Percentiles rank a stretch among this genome's conserved stretches.
These are phyloP conservation scores for Cordilura impudica DNA, from an alignment of 2,888 invertebrate genomes.

Conservation along the genomic window DNA sequence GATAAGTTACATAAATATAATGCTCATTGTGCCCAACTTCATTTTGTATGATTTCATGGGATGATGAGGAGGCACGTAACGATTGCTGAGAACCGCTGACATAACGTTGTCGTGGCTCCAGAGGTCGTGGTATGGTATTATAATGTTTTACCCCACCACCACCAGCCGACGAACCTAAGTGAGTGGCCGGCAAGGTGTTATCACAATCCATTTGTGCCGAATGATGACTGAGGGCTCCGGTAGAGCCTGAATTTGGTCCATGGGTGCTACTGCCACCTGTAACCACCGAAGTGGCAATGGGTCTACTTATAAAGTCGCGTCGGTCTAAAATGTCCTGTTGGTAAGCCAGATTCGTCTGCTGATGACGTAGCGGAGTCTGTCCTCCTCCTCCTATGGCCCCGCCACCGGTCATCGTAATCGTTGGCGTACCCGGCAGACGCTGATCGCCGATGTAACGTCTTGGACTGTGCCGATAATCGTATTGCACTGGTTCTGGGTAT, in stretches of 20 bases:
- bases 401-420: conserved; percentile 66
- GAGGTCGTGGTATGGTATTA: conserved; percentile 72
- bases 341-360: conserved; percentile 73
- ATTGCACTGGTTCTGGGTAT: conserved; percentile 74
- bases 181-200: conserved; percentile 58
- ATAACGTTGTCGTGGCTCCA: conserved; percentile 73
- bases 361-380: conserved; percentile 67
- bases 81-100: conserved; percentile 73
- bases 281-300: conserved; percentile 71
- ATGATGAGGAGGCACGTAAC: conserved; percentile 74
- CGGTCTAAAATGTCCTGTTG: conserved; percentile 77
- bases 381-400: conserved; percentile 45
- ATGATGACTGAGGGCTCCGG: conserved; percentile 57
- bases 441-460: conserved; percentile 75
- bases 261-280: conserved; percentile 56
- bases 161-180: conserved; percentile 36
- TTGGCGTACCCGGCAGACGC: conserved; percentile 69
- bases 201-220: conserved; percentile 64
- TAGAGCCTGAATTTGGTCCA: conserved; percentile 63
- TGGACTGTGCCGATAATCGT: conserved; percentile 75
- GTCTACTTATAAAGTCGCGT: conserved; percentile 75
- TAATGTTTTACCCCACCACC: conserved; percentile 68
- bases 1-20: conserved; percentile 93
- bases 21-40: conserved; percentile 84
- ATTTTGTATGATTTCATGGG: conserved; percentile 78